These are phyloP conservation scores for Nomia melanderi DNA, from an alignment of 1,140 invertebrate species.

Conservation along the genomic window DNA sequence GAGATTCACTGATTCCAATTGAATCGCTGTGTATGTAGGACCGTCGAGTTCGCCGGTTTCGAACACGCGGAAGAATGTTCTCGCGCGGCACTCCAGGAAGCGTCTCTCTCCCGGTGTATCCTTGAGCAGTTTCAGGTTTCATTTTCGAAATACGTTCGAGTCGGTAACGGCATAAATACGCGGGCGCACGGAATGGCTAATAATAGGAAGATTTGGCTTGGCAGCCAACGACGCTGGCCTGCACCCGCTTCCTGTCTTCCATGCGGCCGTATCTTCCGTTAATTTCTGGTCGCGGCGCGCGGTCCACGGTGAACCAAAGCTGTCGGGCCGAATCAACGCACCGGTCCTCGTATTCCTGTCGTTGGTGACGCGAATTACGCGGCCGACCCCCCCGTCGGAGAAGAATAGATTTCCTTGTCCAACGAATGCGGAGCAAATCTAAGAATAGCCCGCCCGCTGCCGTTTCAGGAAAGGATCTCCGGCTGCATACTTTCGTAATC, in stretches of 20 bases:
- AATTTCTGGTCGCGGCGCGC: constrained; percentile 54
- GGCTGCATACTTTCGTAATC: constrained; percentile 32
- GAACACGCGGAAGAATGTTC: not conserved
- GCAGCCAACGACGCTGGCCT: constrained; percentile 66
- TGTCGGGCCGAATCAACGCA: constrained; percentile 37
- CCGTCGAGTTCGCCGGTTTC: not conserved
- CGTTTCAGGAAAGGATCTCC: constrained; percentile 5
- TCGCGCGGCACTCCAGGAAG: constrained; percentile 2
- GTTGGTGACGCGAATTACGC: not conserved
- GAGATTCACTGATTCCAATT: no score
- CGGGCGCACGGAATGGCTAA: constrained; percentile 74
- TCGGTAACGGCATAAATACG: constrained; percentile 70
- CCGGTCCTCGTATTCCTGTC: constrained; percentile 6
- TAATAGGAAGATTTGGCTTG: constrained; percentile 75
- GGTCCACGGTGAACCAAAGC: not conserved
- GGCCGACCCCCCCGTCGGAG: not conserved
- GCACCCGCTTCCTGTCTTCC: constrained; percentile 56
- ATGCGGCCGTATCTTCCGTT: constrained; percentile 66
- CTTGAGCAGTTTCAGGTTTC: constrained; percentile 65
- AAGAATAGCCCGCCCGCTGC: constrained; percentile 13
- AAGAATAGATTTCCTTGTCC: constrained; percentile 27
- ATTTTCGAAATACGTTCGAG: constrained; percentile 71
- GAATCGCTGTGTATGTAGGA: no score
- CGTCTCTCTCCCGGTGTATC: constrained; percentile 19
- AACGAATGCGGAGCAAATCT: constrained; percentile 33